Conservation (phyloP, 37 sponge, comb jelly and placozoan genomes). For the Oopsacas minuta region DNA sequence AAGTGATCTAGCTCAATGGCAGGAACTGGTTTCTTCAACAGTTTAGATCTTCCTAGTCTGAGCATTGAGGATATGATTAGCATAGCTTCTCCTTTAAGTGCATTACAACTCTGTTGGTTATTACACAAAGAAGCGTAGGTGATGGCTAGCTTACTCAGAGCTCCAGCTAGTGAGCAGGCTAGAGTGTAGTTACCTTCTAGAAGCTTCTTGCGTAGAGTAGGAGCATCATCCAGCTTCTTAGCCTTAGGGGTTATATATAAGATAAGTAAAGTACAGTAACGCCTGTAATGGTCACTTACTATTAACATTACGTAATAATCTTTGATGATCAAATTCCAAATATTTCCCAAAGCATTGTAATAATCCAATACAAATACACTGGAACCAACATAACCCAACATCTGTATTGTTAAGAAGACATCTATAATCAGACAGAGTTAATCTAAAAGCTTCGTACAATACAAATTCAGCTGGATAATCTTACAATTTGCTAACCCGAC, state of each 20-base stretch:
- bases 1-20: slow-evolving; percentile 5
- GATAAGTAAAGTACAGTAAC: background rate
- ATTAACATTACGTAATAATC: too few relatives aligned
- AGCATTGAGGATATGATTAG: slow-evolving; percentile 81
- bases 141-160: slow-evolving; percentile 79
- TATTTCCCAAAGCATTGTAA: too few relatives aligned
- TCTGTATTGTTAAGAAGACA: too few relatives aligned
- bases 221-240: slow-evolving; percentile 26
- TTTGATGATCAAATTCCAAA: too few relatives aligned
- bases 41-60: slow-evolving; percentile 73
- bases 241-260: background rate
- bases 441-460: too few relatives aligned
- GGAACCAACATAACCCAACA: too few relatives aligned
- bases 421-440: too few relatives aligned
- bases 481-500: too few relatives aligned
- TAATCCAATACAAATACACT: too few relatives aligned
- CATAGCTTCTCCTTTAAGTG: slow-evolving; percentile 81
- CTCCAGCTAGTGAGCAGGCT: slow-evolving; percentile 69
- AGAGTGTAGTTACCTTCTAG: slow-evolving; percentile 93
- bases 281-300: background rate
- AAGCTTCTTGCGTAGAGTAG: slow-evolving; percentile 67
- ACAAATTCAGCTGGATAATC: too few relatives aligned
- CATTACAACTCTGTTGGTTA: slow-evolving; percentile 52
- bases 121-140: slow-evolving; percentile 40
- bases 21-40: slow-evolving; percentile 67